phyloP scores from a whole-genome alignment of 2,113 vertebrate species.

The Helogale parvula region DNA sequence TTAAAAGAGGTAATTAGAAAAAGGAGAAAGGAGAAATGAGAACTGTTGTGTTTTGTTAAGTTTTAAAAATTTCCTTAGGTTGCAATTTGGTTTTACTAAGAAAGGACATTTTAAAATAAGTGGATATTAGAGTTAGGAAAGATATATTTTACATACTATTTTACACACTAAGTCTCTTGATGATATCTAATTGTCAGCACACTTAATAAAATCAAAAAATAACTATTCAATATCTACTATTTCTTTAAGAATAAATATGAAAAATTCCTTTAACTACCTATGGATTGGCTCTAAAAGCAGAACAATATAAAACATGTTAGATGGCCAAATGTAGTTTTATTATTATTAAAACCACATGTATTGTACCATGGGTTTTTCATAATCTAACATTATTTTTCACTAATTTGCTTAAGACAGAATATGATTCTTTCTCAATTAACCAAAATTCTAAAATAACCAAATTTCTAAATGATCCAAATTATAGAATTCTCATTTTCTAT shows the following conservation, averaged over 20 bases:
- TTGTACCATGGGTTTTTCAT: background rate
- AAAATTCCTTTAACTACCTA: background rate
- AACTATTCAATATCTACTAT: background rate
- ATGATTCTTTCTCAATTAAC: background rate
- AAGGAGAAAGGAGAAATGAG: background rate
- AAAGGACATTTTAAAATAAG: background rate
- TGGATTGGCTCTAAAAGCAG: slow-evolving; percentile 21
- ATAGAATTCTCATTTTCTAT: background rate
- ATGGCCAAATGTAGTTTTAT: background rate
- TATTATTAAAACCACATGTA: background rate
- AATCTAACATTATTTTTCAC: background rate
- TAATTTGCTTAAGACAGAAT: slow-evolving; percentile 33
- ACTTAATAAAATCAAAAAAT: background rate
- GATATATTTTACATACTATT: background rate
- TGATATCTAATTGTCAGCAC: background rate
- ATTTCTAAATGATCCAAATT: background rate
- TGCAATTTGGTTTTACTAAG: background rate
- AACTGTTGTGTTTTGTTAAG: background rate
- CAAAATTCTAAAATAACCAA: slow-evolving; percentile 12
- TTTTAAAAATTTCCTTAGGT: background rate
- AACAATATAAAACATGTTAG: background rate
- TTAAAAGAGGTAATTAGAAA: background rate
- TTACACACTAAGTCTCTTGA: background rate
- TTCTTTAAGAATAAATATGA: slow-evolving; percentile 35
- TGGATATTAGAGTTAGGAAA: background rate